Base-by-base conservation (phyloP, 2,888 invertebrate genomes). In the Conops quadrifasciatus region DNA sequence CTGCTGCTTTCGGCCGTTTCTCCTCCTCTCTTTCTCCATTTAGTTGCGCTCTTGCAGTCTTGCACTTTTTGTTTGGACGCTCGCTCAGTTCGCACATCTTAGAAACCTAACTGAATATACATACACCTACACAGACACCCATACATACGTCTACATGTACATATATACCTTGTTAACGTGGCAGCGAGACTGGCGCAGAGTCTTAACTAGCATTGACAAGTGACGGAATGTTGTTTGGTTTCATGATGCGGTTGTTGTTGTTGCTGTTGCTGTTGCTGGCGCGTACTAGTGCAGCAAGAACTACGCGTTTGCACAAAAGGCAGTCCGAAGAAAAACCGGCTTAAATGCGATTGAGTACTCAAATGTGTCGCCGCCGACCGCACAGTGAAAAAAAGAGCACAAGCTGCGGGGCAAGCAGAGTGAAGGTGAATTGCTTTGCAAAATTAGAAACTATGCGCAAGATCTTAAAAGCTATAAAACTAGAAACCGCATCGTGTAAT, bases 171-270 rank as follows among this genome's bases (percentile, higher is more conserved):
- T 36, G 36, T 36, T 28, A 53, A 15, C 58, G 58, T 58, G 58
- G 58, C 58, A 24, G 11, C 28, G 58, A 21, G 64, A 15, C n/a
- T 28, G 47, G n/a, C 13, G 28, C 26, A 26, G 45, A 49, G 51
- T 51, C 36, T 16, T 15, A 36, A 62, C 43, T 45, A 51, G 65
- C 65, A 67, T 43, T 45, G 67, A 67, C 67, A 56, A 67, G 58
- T 67, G 67, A 67, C 58, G 67, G 67, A 67, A 67, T 67, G 58
- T 56, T 67, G 64, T 15, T 51, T 24, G 47, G 45, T 63, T 63
- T 2, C 47, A 2, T 59, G 30, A 16, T 58, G 59, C 1, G 9
- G 59, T 11, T 36, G 36, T 19, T 30, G 30, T 16, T 36, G 60
- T 9, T 60, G 36, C 36, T 9, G 28, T 15, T 26, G 7, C 28